Evolutionary conservation across 2,888 invertebrate genomes (phyloP).

Genomic region (Scotopteryx bipunctaria): DNA sequence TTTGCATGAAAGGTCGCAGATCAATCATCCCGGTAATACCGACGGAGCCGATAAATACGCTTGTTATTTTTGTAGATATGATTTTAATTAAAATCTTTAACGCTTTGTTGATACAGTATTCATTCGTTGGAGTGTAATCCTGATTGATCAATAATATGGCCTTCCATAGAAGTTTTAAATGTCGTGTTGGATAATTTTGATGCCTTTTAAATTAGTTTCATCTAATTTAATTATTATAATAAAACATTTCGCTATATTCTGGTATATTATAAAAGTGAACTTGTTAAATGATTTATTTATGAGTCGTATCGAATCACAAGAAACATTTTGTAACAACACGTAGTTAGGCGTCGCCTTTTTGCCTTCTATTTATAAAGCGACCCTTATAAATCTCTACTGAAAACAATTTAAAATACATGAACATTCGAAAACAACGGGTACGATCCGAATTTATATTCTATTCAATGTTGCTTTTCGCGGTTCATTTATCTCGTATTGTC

Average conservation of each 20-base stretch:
- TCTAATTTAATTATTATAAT: no score
- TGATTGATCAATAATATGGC: no score
- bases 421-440: conserved; percentile 13
- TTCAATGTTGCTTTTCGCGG: conserved; percentile 19
- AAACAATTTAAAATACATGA: conserved; percentile 13
- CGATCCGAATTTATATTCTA: conserved; percentile 14
- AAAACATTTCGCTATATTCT: no score
- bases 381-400: neutral
- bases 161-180: no score
- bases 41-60: conserved; percentile 10
- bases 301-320: neutral
- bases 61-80: conserved; percentile 4
- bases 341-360: no score
- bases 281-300: no score
- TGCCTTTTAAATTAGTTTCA: no score
- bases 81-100: conserved; percentile 2
- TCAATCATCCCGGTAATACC: conserved; percentile 14
- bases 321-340: neutral
- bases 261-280: no score
- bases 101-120: neutral
- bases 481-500: conserved; percentile 35
- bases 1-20: conserved; percentile 19
- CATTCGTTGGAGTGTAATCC: neutral
- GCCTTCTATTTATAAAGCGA: conserved; percentile 7
- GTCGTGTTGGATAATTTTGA: no score